Base-by-base conservation (phyloP, 2,113 vertebrate genomes). In the Chaenocephalus aceratus region DNA sequence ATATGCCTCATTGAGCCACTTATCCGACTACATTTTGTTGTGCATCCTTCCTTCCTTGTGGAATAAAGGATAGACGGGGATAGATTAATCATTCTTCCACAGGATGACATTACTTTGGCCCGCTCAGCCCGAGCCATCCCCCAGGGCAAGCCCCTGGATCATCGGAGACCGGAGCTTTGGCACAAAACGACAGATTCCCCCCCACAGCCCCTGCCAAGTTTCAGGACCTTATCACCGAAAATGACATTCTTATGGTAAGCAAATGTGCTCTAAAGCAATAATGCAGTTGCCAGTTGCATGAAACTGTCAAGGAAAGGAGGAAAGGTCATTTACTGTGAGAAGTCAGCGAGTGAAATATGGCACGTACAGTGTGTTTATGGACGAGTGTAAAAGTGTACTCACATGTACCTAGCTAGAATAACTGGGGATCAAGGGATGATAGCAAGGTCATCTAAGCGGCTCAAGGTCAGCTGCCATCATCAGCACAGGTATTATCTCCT, bases 211-310 rank as follows among this genome's bases (percentile, higher is more conserved):
- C 88, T 91, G 94, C 94, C 94, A 94, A 94, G 90, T 92, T 92
- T 88, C 85, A 85, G 89, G 90, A 91, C 93, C 89, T 94, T 94
- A 94, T 94, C 90, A 84, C 76, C 91, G 88, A 94, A 95, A 95
- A 95, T 94, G 91, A 88, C 90, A 94, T 94, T 95, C 91, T 94
- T 93, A 94, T 94, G 93, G 92, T 94, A 93, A 94, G 92, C 88
- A 93, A 94, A 93, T 94, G 90, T 92, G 90, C 87, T 89, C 83
- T 81, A 89, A 93, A 93, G 92, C 90, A 94, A 92, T 91, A 85
- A 66, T 64, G 85, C 67, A 83, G 85, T 89, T 89, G 88, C 90
- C 87, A 90, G 89, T 92, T 92, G 91, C 91, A 84, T 85, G 88
- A 88, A 90, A 89, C 86, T 90, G 88, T 91, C 87, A 90, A 67